phyloP scores from a whole-genome alignment of 1,140 invertebrate species.

The Megathymus violae region DNA sequence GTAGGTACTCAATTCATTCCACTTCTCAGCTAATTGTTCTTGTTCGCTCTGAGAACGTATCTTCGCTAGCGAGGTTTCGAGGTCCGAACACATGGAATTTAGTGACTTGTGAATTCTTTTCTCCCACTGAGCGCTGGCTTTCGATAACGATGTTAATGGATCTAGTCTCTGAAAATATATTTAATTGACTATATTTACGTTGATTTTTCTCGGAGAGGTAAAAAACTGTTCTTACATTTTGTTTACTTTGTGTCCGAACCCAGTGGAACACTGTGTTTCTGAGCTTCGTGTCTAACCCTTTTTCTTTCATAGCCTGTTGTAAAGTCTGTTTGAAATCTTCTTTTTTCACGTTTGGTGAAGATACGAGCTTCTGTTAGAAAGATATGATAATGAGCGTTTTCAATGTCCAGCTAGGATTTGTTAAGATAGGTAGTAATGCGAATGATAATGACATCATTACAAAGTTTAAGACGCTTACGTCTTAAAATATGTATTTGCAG shows the following conservation, averaged over 20 bases:
- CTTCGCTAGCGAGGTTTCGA: constrained; percentile 91
- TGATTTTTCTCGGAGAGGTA: no score
- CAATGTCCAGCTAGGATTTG: no score
- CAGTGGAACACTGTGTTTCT: constrained; percentile 93
- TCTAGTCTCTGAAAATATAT: constrained; percentile 79
- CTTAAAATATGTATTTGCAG: no score
- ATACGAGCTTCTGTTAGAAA: constrained; percentile 87
- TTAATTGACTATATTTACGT: no score
- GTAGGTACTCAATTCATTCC: constrained; percentile 96
- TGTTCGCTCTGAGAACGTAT: constrained; percentile 90
- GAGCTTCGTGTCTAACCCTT: constrained; percentile 91
- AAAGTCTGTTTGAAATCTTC: constrained; percentile 91
- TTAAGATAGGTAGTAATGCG: no score
- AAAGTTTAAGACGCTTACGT: no score
- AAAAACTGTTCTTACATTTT: constrained; percentile 62
- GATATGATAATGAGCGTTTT: no score
- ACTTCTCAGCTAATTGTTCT: constrained; percentile 93
- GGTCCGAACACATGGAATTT: constrained; percentile 96
- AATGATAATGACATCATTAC: no score
- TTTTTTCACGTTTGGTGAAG: constrained; percentile 88
- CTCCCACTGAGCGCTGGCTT: constrained; percentile 96
- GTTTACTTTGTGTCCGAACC: constrained; percentile 86
- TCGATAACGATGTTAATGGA: constrained; percentile 88
- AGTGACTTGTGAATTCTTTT: constrained; percentile 96
- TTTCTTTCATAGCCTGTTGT: constrained; percentile 88